phyloP scores from a whole-genome alignment of 2,113 vertebrate genomes.

The Cyanoramphus novaezelandiae region DNA sequence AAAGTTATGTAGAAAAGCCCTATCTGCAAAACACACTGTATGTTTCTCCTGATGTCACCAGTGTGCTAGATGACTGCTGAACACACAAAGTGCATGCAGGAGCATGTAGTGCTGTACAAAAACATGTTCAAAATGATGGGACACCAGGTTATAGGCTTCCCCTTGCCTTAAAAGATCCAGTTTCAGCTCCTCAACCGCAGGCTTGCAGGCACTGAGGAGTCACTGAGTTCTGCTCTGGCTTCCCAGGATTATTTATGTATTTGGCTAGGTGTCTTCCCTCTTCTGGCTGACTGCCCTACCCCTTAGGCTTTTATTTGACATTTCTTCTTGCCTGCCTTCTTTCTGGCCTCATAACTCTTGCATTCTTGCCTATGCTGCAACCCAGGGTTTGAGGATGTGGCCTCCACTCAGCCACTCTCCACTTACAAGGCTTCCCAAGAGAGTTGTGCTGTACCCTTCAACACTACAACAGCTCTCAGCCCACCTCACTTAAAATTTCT shows the following conservation, averaged over 20 bases:
- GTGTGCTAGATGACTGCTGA: background rate
- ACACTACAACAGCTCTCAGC: background rate
- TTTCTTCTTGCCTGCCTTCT: conserved; percentile 48
- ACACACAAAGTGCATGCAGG: fast-evolving
- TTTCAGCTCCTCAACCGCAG: background rate
- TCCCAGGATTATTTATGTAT: conserved; percentile 24
- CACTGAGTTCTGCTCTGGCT: background rate
- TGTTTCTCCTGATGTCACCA: background rate
- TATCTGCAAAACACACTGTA: background rate
- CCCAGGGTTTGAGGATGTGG: background rate
- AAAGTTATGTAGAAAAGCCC: background rate
- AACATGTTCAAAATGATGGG: background rate
- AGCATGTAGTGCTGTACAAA: background rate
- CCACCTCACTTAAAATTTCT: background rate
- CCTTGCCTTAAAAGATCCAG: background rate
- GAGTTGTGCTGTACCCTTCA: fast-evolving
- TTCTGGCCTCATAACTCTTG: conserved; percentile 33
- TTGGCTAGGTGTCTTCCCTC: conserved; percentile 51
- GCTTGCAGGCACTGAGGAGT: background rate
- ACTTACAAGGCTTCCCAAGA: background rate
- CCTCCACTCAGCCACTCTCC: background rate
- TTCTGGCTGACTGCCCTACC: conserved; percentile 44
- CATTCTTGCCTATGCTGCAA: background rate
- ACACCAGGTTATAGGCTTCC: background rate
- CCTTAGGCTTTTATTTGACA: conserved; percentile 44